phyloP scores from a whole-genome alignment of 1,140 invertebrate genomes.

The Triops longicaudatus region DNA sequence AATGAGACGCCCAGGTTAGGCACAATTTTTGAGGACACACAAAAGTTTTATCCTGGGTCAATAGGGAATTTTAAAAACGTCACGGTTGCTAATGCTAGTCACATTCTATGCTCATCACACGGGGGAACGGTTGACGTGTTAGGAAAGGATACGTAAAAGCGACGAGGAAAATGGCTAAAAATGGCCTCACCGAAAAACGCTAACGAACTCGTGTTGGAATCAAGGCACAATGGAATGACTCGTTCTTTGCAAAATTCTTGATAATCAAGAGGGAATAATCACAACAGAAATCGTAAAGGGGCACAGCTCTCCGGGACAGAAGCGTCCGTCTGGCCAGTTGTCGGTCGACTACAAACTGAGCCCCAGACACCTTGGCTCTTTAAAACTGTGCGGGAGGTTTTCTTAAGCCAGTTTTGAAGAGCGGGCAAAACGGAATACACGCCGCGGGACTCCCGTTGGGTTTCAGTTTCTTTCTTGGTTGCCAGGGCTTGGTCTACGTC shows the following conservation, averaged over 20 bases:
- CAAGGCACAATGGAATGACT: background rate
- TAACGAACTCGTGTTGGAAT: background rate
- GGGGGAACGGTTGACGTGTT: background rate
- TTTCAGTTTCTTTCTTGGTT: background rate
- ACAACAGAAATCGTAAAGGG: background rate
- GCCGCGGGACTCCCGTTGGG: slow-evolving; percentile 3
- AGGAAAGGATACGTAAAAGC: too few relatives aligned
- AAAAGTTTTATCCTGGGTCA: background rate
- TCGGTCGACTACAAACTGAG: background rate
- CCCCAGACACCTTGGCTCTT: background rate
- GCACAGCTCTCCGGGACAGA: background rate
- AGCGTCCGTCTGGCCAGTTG: background rate
- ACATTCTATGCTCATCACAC: background rate
- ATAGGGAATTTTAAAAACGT: background rate
- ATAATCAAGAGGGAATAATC: background rate
- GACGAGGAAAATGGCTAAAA: background rate
- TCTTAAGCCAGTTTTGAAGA: background rate
- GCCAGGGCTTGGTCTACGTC: background rate
- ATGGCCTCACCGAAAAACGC: background rate
- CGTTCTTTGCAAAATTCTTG: too few relatives aligned
- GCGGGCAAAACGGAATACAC: background rate
- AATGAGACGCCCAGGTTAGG: background rate
- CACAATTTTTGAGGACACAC: background rate
- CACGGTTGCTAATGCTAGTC: slow-evolving; percentile 5
- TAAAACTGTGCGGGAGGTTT: slow-evolving; percentile 8